Evolutionary conservation across 1,140 invertebrate species (phyloP), one percentile per base, ranked within the genome.

Genomic region (Zaprionus ghesquierei): DNA sequence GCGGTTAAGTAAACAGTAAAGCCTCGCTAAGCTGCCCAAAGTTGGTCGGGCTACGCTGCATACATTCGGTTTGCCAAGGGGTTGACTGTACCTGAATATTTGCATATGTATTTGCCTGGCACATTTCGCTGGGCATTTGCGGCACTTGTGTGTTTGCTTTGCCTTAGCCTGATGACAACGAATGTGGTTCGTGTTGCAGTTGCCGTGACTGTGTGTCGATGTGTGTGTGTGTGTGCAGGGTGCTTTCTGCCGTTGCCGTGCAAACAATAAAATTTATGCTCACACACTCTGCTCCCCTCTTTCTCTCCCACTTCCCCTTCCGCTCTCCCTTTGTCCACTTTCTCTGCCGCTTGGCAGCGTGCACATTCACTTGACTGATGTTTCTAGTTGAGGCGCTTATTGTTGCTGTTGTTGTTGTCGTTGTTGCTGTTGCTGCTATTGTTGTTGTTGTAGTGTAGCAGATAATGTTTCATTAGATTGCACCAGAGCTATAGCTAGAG

Each of bases 251-350:
- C 29, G 35, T 60, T 58, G 46, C 41, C 53, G 60, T 72, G 56
- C 69, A 76, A 72, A 76, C 69, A 76, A 73, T 73, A 68, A 68
- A 59, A 66, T 76, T 72, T 76, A 72, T 72, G 74, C 69, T 72
- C 33, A 65, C 31, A 62, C 41, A 20, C 46, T 27, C 51, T 44
- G n/a, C 8, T 15, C 35, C 22, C 13, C 63, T 50, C 33, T 46
- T 55, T 72, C 44, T 6, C n/a, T 12, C n/a, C 18, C 25, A 33
- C 5, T 20, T 15, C 20, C 6, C 38, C 5, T 0, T 9, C 2
- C 27, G 1, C 27, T 29, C 27, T 29, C 27, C 1, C 27, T 29
- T 1, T 29, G 3, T 29, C 27, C 27, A 8, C 27, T 29, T 29
- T 29, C 6, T 29, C 6, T 9, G 5, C 27, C 27, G n/a, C 27